Percentiles rank a stretch among this genome's conserved stretches.
phyloP scores from a whole-genome alignment of 2,888 invertebrate genomes.

The Drosophila paramelanica region DNA sequence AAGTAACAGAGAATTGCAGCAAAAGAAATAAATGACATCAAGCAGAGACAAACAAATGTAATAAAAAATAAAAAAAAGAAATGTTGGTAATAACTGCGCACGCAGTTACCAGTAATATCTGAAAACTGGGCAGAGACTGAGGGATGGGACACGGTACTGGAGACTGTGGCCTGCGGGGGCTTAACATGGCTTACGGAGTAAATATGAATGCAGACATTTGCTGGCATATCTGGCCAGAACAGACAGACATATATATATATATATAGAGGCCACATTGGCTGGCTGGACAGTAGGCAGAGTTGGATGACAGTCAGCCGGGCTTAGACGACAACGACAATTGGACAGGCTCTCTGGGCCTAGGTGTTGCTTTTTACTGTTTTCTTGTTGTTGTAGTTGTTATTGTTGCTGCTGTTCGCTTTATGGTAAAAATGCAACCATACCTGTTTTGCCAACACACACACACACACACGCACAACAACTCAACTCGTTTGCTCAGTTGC shows the following conservation, averaged over 20 bases:
- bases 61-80: constrained; percentile 31
- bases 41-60: constrained; percentile 40
- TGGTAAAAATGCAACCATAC: constrained; percentile 82
- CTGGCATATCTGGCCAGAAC: constrained; percentile 59
- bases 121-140: constrained; percentile 29
- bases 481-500: constrained; percentile 67
- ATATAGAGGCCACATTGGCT: constrained; percentile 31
- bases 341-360: constrained; percentile 63
- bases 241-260: constrained; percentile 14
- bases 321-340: constrained; percentile 63
- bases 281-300: constrained; percentile 56
- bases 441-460: constrained; percentile 72
- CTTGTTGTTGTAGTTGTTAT: constrained; percentile 45
- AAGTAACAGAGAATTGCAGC: constrained; percentile 33
- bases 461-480: constrained; percentile 40
- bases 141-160: constrained; percentile 25
- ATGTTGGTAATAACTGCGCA: constrained; percentile 76
- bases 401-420: constrained; percentile 70
- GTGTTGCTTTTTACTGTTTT: constrained; percentile 72
- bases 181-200: constrained; percentile 48
- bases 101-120: constrained; percentile 45
- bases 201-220: constrained; percentile 66
- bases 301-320: constrained; percentile 61
- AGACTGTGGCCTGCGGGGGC: constrained; percentile 25
- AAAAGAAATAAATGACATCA: constrained; percentile 35